These are phyloP conservation scores for Polydrusus cervinus DNA, from an alignment of 2,888 invertebrate species.

Conservation along the genomic window DNA sequence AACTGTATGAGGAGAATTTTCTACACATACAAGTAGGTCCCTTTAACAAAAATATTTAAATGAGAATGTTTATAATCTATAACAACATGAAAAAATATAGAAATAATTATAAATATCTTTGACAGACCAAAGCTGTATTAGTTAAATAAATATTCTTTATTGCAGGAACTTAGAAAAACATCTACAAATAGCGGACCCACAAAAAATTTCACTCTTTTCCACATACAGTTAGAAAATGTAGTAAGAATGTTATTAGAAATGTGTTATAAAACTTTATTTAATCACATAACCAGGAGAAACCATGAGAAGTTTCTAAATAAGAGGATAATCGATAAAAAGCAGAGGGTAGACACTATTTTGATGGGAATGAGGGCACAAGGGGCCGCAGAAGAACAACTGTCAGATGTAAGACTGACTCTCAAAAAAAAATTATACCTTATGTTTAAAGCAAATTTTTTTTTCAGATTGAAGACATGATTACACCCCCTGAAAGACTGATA, in stretches of 20 bases:
- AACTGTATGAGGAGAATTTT: constrained; percentile 86
- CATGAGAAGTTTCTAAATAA: constrained; percentile 81
- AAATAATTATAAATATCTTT: neutral
- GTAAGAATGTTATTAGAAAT: constrained; percentile 76
- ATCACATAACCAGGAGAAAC: constrained; percentile 79
- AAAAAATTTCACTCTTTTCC: constrained; percentile 86
- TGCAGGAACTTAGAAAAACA: constrained; percentile 74
- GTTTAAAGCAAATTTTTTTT: constrained; percentile 58
- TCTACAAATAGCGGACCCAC: constrained; percentile 76
- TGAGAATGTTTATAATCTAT: neutral
- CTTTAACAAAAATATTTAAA: neutral
- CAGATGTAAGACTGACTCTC: constrained; percentile 77
- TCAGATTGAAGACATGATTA: constrained; percentile 89
- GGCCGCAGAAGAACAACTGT: constrained; percentile 84
- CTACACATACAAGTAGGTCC: constrained; percentile 73
- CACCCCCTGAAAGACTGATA: constrained; percentile 87
- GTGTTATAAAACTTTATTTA: constrained; percentile 82
- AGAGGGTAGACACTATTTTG: constrained; percentile 87
- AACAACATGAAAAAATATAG: too few relatives aligned
- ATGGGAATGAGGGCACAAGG: constrained; percentile 86
- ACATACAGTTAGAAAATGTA: constrained; percentile 81
- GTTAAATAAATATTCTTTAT: neutral
- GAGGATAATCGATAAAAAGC: constrained; percentile 89
- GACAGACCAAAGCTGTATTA: neutral
- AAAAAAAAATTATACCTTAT: neutral